These are phyloP conservation scores for Lochmaea crataegi DNA, from an alignment of 2,888 invertebrate species.

Conservation along the genomic window DNA sequence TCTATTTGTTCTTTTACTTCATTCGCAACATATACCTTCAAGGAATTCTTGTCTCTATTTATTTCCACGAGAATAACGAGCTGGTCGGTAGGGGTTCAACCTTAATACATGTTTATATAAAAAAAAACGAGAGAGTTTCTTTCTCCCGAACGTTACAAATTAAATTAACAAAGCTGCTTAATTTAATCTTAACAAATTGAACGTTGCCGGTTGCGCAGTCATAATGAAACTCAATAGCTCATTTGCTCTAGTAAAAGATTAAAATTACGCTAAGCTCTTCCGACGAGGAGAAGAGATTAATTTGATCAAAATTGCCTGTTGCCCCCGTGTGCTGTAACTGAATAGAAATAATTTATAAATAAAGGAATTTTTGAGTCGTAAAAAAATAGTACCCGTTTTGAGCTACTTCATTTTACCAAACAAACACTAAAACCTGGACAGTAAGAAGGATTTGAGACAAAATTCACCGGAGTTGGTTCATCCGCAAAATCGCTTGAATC, in stretches of 20 bases:
- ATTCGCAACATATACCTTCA: too few relatives aligned
- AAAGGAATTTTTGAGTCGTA: too few relatives aligned
- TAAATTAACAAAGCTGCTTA: slow-evolving; percentile 35
- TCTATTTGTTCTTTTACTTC: too few relatives aligned
- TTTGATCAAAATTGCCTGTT: background rate
- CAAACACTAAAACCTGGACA: too few relatives aligned
- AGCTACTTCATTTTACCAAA: too few relatives aligned
- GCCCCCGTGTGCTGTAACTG: background rate
- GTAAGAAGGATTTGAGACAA: too few relatives aligned
- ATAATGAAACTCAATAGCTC: slow-evolving; percentile 20
- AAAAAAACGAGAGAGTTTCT: background rate
- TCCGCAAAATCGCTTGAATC: too few relatives aligned
- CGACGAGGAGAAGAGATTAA: background rate
- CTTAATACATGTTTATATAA: background rate
- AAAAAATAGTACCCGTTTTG: too few relatives aligned
- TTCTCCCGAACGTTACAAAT: slow-evolving; percentile 23
- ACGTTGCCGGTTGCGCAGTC: slow-evolving; percentile 18
- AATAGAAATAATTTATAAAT: background rate
- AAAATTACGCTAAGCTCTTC: slow-evolving; percentile 1
- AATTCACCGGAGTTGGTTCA: too few relatives aligned
- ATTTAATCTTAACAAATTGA: slow-evolving; percentile 32
- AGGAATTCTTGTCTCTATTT: background rate
- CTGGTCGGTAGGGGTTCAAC: background rate
- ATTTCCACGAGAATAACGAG: background rate
- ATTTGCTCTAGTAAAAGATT: slow-evolving; percentile 13